A percentile compares a stretch with the other conserved stretches of the same genome.
These are phyloP conservation scores for Marronus borbonicus DNA, from an alignment of 2,888 invertebrate genomes.

Conservation along the genomic window DNA sequence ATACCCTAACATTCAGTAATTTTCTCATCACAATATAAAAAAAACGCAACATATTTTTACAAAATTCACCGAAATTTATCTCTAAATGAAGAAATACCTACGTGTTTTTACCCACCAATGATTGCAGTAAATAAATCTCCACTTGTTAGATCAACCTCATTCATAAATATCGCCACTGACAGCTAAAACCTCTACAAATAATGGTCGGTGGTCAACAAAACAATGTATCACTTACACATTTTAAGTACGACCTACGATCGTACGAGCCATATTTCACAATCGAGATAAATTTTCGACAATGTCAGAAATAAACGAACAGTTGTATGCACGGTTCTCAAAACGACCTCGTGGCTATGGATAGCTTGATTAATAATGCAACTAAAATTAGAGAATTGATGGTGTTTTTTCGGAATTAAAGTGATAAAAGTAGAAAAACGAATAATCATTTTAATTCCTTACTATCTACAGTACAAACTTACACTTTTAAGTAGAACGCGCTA, in stretches of 20 bases:
- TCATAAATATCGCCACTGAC: constrained; percentile 31
- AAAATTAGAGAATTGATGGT: too few species aligned
- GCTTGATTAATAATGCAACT: too few species aligned
- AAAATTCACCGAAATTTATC: not conserved
- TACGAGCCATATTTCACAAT: constrained; percentile 4
- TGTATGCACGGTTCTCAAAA: not conserved
- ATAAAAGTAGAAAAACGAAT: too few species aligned
- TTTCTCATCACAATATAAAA: too few species aligned
- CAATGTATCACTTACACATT: constrained; percentile 15
- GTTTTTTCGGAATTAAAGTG: too few species aligned
- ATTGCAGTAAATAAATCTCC: constrained; percentile 30
- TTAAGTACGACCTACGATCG: not conserved
- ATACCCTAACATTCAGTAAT: too few species aligned
- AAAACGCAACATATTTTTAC: not conserved
- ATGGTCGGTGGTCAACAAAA: constrained; percentile 13
- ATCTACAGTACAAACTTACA: too few species aligned
- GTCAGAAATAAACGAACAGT: not conserved
- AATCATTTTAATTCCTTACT: too few species aligned
- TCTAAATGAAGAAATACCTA: constrained; percentile 13
- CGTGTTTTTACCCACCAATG: not conserved
- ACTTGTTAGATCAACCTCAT: constrained; percentile 10
- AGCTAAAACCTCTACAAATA: constrained; percentile 28
- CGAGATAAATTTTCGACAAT: not conserved
- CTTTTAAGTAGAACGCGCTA: too few species aligned
- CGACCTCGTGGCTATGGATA: too few species aligned